Percentiles rank a stretch among this genome's conserved stretches.
Conservation (phyloP, 1,140 invertebrate species). For the Caerostris darwini region DNA sequence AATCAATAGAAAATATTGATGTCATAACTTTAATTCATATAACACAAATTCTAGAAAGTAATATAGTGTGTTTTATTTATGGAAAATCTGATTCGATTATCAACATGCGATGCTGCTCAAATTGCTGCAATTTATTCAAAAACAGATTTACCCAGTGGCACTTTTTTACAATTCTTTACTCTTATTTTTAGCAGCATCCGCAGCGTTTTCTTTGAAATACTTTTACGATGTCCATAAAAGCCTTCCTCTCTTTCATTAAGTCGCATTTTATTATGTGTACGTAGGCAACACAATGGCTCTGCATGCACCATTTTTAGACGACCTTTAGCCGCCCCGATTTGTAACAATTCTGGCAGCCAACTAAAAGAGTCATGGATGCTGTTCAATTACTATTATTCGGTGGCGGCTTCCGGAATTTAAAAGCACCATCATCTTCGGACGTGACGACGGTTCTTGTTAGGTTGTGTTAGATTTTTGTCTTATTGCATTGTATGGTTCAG, state of each 20-base stretch:
- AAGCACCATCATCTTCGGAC: constrained; percentile 2
- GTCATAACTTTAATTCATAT: too few relatives aligned
- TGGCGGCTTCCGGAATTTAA: constrained; percentile 43
- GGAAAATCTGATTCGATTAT: too few relatives aligned
- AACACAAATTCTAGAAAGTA: too few relatives aligned
- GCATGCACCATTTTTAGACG: background rate
- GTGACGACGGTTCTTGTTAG: background rate
- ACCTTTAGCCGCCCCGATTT: constrained; percentile 32
- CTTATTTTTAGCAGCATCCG: background rate
- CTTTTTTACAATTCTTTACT: background rate
- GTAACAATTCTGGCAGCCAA: constrained; percentile 17
- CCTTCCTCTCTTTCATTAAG: background rate
- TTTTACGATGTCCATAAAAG: background rate
- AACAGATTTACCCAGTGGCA: too few relatives aligned
- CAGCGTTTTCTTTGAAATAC: background rate
- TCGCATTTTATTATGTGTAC: background rate
- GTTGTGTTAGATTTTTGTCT: background rate
- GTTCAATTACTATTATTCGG: constrained; percentile 56
- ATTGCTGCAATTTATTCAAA: too few relatives aligned
- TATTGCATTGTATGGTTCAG: background rate
- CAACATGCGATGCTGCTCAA: too few relatives aligned
- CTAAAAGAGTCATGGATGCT: background rate
- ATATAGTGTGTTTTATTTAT: too few relatives aligned
- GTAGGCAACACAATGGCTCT: constrained; percentile 14
- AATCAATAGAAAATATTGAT: too few relatives aligned